These are phyloP conservation scores for Rhogogaster chlorosoma DNA, from an alignment of 2,888 invertebrate genomes.

Conservation along the genomic window DNA sequence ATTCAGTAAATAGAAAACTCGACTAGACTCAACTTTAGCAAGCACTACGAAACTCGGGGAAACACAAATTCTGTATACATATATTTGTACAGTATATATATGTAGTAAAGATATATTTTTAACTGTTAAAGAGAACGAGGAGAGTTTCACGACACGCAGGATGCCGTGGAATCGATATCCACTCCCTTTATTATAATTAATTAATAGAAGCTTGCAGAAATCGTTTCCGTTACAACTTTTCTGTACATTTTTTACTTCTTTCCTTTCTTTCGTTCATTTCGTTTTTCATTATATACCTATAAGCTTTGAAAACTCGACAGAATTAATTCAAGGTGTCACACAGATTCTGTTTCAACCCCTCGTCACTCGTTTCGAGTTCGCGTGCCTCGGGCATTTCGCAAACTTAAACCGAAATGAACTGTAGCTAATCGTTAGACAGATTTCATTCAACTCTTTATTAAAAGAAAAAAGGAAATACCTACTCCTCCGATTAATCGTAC, in stretches of 20 bases:
- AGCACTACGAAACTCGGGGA: neutral
- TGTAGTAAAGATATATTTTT: neutral
- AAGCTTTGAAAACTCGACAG: neutral
- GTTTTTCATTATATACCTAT: neutral
- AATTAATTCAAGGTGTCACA: neutral
- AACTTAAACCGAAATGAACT: neutral
- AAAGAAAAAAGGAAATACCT: neutral
- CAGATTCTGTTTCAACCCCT: slow-evolving; percentile 6
- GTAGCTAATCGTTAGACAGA: neutral
- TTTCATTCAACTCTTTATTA: neutral
- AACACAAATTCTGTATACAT: neutral
- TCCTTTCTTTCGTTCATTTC: neutral
- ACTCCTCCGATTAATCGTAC: neutral
- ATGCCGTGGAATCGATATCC: neutral
- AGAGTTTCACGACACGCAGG: neutral
- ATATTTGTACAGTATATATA: neutral
- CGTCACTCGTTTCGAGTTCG: neutral
- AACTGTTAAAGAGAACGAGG: neutral
- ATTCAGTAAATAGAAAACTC: neutral
- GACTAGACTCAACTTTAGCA: neutral
- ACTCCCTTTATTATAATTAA: neutral
- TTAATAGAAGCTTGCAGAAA: neutral
- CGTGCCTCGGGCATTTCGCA: neutral
- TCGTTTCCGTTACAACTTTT: neutral
- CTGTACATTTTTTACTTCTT: neutral